These are phyloP conservation scores for Catharus bicknelli DNA, from an alignment of 2,113 vertebrate species.

Conservation along the genomic window DNA sequence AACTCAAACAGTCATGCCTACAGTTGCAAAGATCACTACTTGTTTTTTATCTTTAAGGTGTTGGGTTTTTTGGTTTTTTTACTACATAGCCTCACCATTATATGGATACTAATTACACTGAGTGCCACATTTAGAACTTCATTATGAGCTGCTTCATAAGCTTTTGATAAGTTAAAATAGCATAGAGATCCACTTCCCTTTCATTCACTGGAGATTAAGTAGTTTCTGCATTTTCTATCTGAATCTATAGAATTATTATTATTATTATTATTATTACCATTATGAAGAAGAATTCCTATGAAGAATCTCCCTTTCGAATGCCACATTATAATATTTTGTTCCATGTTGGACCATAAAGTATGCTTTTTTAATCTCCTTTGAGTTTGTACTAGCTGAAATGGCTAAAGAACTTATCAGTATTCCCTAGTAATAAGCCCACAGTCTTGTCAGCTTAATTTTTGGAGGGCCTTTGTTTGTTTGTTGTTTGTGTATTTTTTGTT, in stretches of 20 bases:
- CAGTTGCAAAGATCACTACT: not conserved
- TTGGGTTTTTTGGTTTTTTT: not conserved
- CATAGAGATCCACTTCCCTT: not conserved
- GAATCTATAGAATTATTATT: not conserved
- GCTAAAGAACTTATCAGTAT: not conserved
- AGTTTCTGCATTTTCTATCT: not conserved
- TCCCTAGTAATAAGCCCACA: not conserved
- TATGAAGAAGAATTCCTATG: not conserved
- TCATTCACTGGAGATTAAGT: not conserved
- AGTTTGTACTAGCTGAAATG: not conserved
- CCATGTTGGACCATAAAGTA: not conserved
- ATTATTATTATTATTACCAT: not conserved
- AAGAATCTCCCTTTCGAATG: not conserved
- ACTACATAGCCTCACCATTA: not conserved
- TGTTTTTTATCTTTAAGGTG: not conserved
- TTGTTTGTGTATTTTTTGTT: not conserved
- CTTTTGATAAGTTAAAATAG: not conserved
- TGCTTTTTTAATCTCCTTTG: not conserved
- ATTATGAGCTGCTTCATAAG: not conserved
- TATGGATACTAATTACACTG: not conserved
- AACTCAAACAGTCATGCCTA: not conserved
- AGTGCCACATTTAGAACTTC: not conserved
- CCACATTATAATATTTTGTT: not conserved
- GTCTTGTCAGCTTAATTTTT: not conserved
- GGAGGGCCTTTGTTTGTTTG: not conserved